A percentile compares a stretch with the other conserved stretches of the same genome.
phyloP scores from a whole-genome alignment of 2,113 vertebrate genomes.

The Perognathus longimembris region DNA sequence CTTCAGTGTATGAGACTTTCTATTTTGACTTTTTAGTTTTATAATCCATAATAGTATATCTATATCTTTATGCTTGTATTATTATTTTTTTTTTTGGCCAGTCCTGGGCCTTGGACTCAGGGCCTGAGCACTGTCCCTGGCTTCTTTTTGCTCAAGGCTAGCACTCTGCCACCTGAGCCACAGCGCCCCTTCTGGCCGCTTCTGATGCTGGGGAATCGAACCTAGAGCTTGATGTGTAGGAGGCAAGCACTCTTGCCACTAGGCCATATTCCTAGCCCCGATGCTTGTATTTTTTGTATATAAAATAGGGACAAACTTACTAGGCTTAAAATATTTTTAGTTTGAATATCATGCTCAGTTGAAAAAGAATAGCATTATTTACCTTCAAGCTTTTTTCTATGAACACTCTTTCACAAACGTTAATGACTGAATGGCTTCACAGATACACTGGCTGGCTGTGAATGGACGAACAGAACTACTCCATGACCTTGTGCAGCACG shows the following conservation, averaged over 20 bases:
- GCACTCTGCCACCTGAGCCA: too few relatives aligned
- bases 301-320: constrained; percentile 19
- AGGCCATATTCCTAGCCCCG: too few relatives aligned
- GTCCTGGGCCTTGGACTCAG: too few relatives aligned
- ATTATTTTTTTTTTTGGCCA: too few relatives aligned
- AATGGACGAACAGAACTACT: constrained; percentile 97
- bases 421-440: constrained; percentile 66
- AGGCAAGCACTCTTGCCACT: too few relatives aligned
- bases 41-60: neutral
- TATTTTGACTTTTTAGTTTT: constrained; percentile 44
- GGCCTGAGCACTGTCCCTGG: too few relatives aligned
- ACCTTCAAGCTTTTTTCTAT: constrained; percentile 39
- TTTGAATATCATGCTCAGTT: constrained; percentile 18
- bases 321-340: constrained; percentile 22
- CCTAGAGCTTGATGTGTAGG: too few relatives aligned
- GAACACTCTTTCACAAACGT: constrained; percentile 51
- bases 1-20: neutral
- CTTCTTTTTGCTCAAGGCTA: too few relatives aligned
- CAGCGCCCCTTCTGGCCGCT: too few relatives aligned
- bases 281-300: constrained; percentile 18
- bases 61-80: constrained; percentile 37
- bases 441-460: constrained; percentile 99
- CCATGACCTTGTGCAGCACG: constrained; percentile 97
- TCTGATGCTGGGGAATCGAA: too few relatives aligned
- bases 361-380: constrained; percentile 49